Conservation (phyloP, 2,797 vertebrate species). For the Oceanodroma leucorhoa region DNA sequence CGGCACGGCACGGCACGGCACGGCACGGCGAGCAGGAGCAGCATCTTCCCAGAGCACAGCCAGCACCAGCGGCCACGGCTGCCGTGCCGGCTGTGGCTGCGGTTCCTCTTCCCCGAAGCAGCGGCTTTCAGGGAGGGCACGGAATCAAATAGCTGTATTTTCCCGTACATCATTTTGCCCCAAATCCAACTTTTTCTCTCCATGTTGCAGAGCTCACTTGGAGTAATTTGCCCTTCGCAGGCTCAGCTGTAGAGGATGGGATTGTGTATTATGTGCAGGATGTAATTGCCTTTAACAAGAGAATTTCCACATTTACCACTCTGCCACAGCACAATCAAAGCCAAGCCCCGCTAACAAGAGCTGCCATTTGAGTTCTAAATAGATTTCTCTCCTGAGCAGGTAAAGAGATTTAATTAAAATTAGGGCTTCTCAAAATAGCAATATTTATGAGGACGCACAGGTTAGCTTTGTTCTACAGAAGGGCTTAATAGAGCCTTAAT, state of each 20-base stretch:
- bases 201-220: slow-evolving; percentile 34
- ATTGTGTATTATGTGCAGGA: slow-evolving; percentile 63
- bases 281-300: slow-evolving; percentile 74
- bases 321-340: slow-evolving; percentile 56
- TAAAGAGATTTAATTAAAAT: slow-evolving; percentile 97
- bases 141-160: neutral
- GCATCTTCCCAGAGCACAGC: accelerated
- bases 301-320: slow-evolving; percentile 69
- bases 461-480: slow-evolving; percentile 90
- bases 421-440: slow-evolving; percentile 87
- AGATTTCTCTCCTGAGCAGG: slow-evolving; percentile 83
- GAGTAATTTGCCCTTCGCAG: slow-evolving; percentile 61
- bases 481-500: slow-evolving; percentile 94
- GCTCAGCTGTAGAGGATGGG: slow-evolving; percentile 68
- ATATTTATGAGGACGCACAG: slow-evolving; percentile 90
- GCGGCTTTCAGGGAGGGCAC: neutral
- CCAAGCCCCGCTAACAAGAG: slow-evolving; percentile 76
- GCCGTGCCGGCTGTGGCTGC: accelerated
- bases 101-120: accelerated
- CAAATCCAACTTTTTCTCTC: slow-evolving; percentile 38
- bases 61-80: accelerated
- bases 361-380: slow-evolving; percentile 86
- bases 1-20: accelerated
- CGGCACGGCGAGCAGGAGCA: neutral
- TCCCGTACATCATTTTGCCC: neutral